Evolutionary conservation across 1,140 invertebrate genomes (phyloP).

Genomic region (Neelides sp.): DNA sequence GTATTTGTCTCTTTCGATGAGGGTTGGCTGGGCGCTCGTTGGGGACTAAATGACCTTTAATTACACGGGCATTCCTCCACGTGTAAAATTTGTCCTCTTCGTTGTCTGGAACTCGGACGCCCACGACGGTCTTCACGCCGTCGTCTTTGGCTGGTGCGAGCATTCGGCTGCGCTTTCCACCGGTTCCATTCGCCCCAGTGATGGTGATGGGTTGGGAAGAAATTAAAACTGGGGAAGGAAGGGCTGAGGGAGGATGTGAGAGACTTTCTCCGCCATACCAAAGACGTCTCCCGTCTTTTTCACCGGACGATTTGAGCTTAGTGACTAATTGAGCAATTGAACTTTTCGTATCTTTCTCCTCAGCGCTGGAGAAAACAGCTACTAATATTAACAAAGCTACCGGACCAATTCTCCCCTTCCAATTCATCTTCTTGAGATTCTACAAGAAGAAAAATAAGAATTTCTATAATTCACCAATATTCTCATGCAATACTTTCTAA

Average conservation of each 20-base stretch:
- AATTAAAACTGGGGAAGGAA: slow-evolving; percentile 17
- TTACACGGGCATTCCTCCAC: slow-evolving; percentile 72
- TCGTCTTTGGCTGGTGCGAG: slow-evolving; percentile 31
- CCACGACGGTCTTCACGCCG: slow-evolving; percentile 63
- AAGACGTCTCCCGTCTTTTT: not conserved
- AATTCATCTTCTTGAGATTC: not conserved
- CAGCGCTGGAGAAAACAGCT: not conserved
- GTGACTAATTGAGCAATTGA: not conserved
- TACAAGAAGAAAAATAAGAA: not conserved
- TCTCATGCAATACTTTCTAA: too few relatives aligned
- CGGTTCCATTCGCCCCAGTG: not conserved
- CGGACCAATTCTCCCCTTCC: not conserved
- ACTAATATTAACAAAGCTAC: not conserved
- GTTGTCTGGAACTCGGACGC: slow-evolving; percentile 65
- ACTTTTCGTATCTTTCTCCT: not conserved
- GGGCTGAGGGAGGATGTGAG: slow-evolving; percentile 6
- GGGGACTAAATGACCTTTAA: slow-evolving; percentile 61
- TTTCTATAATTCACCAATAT: not conserved
- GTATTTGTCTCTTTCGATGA: slow-evolving; percentile 18
- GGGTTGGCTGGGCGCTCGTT: slow-evolving; percentile 16
- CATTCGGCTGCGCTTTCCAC: not conserved
- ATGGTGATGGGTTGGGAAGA: slow-evolving; percentile 22
- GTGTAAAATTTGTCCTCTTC: slow-evolving; percentile 59
- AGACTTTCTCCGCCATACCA: not conserved
- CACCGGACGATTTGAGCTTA: not conserved